Evolutionary conservation across 2,113 vertebrate genomes (phyloP).

Genomic region (Xiphorhynchus elegans): DNA sequence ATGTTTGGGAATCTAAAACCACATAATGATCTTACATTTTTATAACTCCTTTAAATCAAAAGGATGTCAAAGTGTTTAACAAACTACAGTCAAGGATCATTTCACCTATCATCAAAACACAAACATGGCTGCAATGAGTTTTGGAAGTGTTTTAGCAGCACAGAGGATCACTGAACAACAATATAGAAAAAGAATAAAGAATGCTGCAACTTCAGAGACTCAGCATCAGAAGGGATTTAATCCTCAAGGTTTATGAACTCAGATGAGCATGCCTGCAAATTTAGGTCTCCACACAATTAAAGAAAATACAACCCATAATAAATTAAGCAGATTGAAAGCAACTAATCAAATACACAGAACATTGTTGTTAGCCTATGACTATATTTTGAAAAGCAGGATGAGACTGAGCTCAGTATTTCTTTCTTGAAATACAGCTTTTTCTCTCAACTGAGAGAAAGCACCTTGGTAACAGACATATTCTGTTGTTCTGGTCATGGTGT

Average conservation of each 20-base stretch:
- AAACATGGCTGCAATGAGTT: neutral
- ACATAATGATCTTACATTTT: neutral
- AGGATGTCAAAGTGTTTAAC: neutral
- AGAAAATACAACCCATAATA: neutral
- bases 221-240: neutral
- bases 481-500: neutral
- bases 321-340: neutral
- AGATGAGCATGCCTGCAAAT: neutral
- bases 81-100: neutral
- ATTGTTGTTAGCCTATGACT: neutral
- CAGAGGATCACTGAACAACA: neutral
- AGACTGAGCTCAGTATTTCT: neutral
- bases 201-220: neutral
- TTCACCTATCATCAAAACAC: neutral
- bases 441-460: neutral
- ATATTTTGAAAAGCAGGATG: neutral
- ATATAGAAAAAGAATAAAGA: neutral
- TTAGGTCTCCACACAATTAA: neutral
- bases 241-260: constrained; percentile 6
- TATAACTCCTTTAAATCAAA: constrained; percentile 13
- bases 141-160: neutral
- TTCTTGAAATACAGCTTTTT: neutral
- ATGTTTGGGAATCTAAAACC: constrained; percentile 26
- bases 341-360: neutral
- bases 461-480: neutral